These are phyloP conservation scores for Myiotriccus ornatus DNA, from an alignment of 2,797 vertebrate species.

Conservation along the genomic window DNA sequence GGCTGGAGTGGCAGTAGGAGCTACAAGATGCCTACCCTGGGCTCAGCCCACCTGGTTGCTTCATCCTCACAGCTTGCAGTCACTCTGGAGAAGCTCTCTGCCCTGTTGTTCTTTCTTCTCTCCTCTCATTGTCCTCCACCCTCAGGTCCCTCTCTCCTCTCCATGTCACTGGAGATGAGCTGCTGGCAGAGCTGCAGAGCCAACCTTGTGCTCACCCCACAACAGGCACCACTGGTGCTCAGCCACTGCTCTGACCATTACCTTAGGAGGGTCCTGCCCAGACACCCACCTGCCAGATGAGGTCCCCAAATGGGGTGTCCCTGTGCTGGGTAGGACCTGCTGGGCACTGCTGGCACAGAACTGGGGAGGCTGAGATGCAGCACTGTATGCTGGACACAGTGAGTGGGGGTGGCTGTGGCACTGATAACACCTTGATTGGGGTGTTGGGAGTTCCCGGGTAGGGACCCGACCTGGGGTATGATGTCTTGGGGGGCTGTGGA, in stretches of 20 bases:
- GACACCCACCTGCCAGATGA: not conserved
- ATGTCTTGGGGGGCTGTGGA: rapidly evolving
- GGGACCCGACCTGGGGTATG: not conserved
- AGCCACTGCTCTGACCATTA: not conserved
- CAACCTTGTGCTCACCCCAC: not conserved
- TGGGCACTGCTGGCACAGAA: not conserved
- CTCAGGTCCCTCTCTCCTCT: not conserved
- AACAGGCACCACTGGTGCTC: not conserved
- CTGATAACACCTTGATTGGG: not conserved
- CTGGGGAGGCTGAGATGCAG: not conserved
- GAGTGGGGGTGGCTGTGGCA: not conserved
- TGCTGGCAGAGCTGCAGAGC: not conserved
- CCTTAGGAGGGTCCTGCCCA: not conserved
- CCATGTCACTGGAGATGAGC: not conserved
- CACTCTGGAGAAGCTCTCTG: not conserved
- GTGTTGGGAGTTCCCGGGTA: not conserved
- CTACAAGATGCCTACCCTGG: not conserved
- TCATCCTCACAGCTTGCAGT: not conserved
- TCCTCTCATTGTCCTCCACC: not conserved
- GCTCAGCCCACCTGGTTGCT: not conserved
- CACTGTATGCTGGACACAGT: not conserved
- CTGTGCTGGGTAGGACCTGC: not conserved
- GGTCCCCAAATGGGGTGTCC: not conserved
- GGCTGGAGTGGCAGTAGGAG: not conserved
- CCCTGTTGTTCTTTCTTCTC: not conserved